These are phyloP conservation scores for Lampropteryx suffumata DNA, from an alignment of 2,888 invertebrate species.

Conservation along the genomic window DNA sequence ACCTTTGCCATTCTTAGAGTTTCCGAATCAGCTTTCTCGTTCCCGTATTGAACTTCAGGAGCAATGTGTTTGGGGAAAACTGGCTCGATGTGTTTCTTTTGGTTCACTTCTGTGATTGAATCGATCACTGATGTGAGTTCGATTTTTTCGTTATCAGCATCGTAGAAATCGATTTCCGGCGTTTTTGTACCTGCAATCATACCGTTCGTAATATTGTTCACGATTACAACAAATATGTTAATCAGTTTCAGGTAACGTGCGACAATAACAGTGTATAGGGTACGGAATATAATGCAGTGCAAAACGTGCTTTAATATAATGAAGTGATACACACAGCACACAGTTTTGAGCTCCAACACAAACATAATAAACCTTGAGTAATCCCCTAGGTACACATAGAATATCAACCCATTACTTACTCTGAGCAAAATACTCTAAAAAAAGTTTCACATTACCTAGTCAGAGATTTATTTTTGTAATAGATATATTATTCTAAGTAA, in stretches of 20 bases:
- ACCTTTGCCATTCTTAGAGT: slow-evolving; percentile 61
- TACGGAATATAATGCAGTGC: neutral
- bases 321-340: neutral
- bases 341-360: neutral
- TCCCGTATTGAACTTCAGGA: slow-evolving; percentile 80
- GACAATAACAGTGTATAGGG: neutral
- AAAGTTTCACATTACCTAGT: too few species aligned
- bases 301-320: neutral
- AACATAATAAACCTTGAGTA: too few species aligned
- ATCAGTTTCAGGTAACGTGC: neutral
- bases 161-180: slow-evolving; percentile 77
- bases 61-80: slow-evolving; percentile 70
- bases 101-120: slow-evolving; percentile 43
- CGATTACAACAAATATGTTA: slow-evolving; percentile 18
- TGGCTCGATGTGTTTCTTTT: slow-evolving; percentile 58
- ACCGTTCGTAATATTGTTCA: slow-evolving; percentile 34
- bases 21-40: slow-evolving; percentile 70
- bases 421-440: too few species aligned
- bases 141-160: slow-evolving; percentile 54
- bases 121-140: slow-evolving; percentile 50
- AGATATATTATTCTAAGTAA: too few species aligned
- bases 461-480: too few species aligned
- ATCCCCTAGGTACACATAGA: too few species aligned
- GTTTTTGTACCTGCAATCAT: slow-evolving; percentile 70
- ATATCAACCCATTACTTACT: too few species aligned